phyloP scores from a whole-genome alignment of 37 sponge, comb jelly and placozoan genomes.

The Crambe crambe region DNA sequence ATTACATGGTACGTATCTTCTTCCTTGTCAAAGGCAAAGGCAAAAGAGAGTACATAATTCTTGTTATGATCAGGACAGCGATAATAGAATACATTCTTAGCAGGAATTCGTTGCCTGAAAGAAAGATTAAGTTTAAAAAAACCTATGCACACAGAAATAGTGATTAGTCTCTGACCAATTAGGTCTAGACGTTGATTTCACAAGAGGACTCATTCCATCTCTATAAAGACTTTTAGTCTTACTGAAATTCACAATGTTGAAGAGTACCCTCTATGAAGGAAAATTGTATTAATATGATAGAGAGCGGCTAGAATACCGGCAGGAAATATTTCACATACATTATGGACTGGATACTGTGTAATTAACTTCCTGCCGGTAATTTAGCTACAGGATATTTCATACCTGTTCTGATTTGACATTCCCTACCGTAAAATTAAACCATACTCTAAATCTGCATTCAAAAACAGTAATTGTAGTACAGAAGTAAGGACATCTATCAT shows the following conservation, averaged over 20 bases:
- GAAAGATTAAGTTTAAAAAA: background rate
- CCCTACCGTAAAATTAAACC: constrained; percentile 93
- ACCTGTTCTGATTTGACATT: constrained; percentile 83
- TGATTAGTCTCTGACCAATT: no score
- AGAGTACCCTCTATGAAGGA: constrained; percentile 78
- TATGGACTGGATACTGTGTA: no score
- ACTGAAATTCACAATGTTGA: constrained; percentile 95
- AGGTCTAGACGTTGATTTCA: constrained; percentile 88
- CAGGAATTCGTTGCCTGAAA: constrained; percentile 83
- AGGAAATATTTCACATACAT: background rate
- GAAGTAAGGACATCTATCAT: no score
- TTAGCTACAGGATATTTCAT: background rate
- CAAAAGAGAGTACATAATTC: constrained; percentile 94
- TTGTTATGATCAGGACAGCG: constrained; percentile 90
- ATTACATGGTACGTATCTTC: constrained; percentile 87
- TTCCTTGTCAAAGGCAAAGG: constrained; percentile 90
- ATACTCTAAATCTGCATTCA: constrained; percentile 69
- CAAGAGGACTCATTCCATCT: constrained; percentile 94
- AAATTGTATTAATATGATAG: background rate
- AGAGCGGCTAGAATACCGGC: background rate
- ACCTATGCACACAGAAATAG: no score
- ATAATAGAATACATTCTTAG: constrained; percentile 93
- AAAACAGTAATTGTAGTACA: background rate
- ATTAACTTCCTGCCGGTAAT: no score
- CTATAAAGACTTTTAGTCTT: constrained; percentile 95